A percentile compares a stretch with the other conserved stretches of the same genome.
These are phyloP conservation scores for Eulemur mongoz DNA, from an alignment of 2,797 vertebrate species.

Conservation along the genomic window DNA sequence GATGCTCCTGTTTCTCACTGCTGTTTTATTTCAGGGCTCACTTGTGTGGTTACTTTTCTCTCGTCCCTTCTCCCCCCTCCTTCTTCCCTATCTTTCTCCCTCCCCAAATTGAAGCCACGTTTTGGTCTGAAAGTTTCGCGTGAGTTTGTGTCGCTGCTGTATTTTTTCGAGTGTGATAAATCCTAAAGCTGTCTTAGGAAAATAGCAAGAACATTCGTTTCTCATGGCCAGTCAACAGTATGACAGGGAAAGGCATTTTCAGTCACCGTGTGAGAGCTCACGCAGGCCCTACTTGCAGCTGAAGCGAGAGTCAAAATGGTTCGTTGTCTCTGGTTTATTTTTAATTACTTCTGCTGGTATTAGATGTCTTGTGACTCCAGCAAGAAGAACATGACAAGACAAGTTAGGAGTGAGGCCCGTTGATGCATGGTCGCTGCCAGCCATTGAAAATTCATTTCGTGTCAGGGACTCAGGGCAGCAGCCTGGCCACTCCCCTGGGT, in stretches of 20 bases:
- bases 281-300: not conserved
- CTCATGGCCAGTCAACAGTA: slow-evolving; percentile 70
- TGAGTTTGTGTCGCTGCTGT: not conserved
- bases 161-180: slow-evolving; percentile 40
- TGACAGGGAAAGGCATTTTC: slow-evolving; percentile 74
- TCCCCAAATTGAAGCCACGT: not conserved
- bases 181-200: slow-evolving; percentile 61
- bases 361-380: slow-evolving; percentile 51
- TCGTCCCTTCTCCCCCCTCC: not conserved
- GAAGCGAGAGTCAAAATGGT: slow-evolving; percentile 58
- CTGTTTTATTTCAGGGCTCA: not conserved
- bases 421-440: not conserved
- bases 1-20: not conserved
- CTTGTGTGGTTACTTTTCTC: not conserved
- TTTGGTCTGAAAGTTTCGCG: not conserved
- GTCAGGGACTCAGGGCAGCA: not conserved
- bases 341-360: slow-evolving; percentile 77
- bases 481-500: not conserved
- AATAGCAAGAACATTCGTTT: slow-evolving; percentile 77
- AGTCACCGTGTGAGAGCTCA: slow-evolving; percentile 50
- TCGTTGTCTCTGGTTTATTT: slow-evolving; percentile 74
- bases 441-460: not conserved
- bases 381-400: slow-evolving; percentile 47
- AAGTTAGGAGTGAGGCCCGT: not conserved
- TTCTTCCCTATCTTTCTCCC: not conserved